Percentiles rank a stretch among this genome's conserved stretches.
Evolutionary conservation across 2,113 vertebrate genomes (phyloP).

Genomic region (Brachypteracias leptosomus): DNA sequence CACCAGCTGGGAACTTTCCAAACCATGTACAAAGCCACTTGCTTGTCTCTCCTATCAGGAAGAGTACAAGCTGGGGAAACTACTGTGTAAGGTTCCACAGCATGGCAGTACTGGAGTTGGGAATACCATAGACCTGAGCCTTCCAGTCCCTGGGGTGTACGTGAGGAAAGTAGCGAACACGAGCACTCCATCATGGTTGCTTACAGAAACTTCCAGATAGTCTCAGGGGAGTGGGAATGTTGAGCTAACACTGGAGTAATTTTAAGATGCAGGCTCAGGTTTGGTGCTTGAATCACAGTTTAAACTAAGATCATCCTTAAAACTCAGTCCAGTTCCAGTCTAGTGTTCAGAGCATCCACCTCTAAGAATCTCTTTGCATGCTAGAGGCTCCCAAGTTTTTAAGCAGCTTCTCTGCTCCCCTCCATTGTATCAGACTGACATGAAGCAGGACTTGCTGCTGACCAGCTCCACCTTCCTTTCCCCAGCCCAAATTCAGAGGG

Average conservation of each 20-base stretch:
- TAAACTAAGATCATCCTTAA: neutral
- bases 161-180: neutral
- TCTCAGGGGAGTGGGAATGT: neutral
- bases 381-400: neutral
- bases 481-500: neutral
- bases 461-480: neutral
- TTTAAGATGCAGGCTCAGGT: neutral
- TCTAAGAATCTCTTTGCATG: neutral
- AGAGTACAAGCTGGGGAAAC: neutral
- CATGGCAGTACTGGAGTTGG: neutral
- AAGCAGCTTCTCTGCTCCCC: neutral
- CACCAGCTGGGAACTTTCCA: neutral
- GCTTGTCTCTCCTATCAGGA: neutral
- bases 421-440: neutral
- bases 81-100: neutral
- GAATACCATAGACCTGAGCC: neutral
- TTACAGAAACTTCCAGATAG: neutral
- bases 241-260: neutral
- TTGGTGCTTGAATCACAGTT: neutral
- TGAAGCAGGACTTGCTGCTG: neutral
- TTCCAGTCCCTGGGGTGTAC: neutral
- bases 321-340: neutral
- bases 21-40: neutral
- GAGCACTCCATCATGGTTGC: accelerated
- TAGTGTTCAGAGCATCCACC: neutral